These are phyloP conservation scores for Ennomos fuscantarius DNA, from an alignment of 2,888 invertebrate species.

Conservation along the genomic window DNA sequence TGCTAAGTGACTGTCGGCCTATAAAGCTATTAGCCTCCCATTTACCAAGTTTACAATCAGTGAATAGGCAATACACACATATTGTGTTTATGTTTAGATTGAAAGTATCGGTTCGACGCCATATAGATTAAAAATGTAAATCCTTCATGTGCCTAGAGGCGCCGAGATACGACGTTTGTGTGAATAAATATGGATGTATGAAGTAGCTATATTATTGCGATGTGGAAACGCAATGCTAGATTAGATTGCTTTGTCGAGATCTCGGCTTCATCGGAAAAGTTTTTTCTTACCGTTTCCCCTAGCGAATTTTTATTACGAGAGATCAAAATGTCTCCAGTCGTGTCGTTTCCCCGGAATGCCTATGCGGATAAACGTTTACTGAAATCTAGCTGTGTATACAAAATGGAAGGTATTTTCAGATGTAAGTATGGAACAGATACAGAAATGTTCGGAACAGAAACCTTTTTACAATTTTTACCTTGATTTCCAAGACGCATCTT, in stretches of 20 bases:
- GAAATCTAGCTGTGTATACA: background rate
- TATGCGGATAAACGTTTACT: background rate
- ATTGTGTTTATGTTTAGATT: slow-evolving; percentile 16
- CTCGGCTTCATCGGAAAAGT: slow-evolving; percentile 40
- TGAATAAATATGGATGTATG: slow-evolving; percentile 29
- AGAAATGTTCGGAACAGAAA: no score
- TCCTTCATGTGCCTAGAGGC: slow-evolving; percentile 24
- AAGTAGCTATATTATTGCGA: slow-evolving; percentile 8
- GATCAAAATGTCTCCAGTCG: slow-evolving; percentile 1
- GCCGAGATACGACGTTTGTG: slow-evolving; percentile 19
- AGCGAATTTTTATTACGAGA: slow-evolving; percentile 6
- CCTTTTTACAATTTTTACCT: no score
- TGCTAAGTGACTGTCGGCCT: no score
- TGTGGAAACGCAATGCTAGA: slow-evolving; percentile 15
- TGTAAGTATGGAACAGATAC: no score
- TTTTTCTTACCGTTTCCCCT: slow-evolving; percentile 6
- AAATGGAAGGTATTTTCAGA: no score
- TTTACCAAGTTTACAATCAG: no score
- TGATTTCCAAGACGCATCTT: no score
- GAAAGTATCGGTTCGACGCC: slow-evolving; percentile 26
- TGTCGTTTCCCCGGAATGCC: background rate
- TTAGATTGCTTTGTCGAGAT: slow-evolving; percentile 27
- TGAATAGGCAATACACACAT: slow-evolving; percentile 6
- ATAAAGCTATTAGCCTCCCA: no score
- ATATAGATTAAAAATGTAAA: slow-evolving; percentile 34